Evolutionary conservation across 2,797 vertebrate genomes (phyloP).

Genomic region (Cyclura pinguis): DNA sequence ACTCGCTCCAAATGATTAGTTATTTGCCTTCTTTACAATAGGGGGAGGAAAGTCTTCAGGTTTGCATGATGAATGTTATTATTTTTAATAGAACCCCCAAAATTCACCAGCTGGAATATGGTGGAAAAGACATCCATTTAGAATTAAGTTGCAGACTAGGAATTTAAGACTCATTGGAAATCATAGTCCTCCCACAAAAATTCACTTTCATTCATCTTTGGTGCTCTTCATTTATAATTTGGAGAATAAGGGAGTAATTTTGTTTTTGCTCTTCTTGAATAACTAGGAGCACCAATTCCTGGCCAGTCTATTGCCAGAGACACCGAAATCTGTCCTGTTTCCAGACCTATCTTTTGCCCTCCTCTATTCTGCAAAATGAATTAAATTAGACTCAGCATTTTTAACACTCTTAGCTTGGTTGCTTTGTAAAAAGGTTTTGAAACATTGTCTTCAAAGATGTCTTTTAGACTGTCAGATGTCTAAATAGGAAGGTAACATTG

Average conservation of each 20-base stretch:
- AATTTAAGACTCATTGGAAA: background rate
- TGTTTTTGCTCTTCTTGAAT: background rate
- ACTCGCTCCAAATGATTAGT: background rate
- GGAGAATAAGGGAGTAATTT: background rate
- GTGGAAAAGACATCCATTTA: background rate
- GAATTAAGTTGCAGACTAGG: background rate
- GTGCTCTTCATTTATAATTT: background rate
- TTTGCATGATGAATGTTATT: background rate
- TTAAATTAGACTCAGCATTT: background rate
- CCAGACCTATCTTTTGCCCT: background rate
- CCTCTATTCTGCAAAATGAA: background rate
- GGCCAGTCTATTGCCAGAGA: background rate
- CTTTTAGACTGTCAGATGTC: slow-evolving; percentile 68
- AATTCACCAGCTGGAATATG: background rate
- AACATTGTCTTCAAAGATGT: slow-evolving; percentile 64
- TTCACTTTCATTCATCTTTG: background rate
- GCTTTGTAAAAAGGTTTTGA: slow-evolving; percentile 67
- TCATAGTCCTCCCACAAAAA: background rate
- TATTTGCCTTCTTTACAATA: background rate
- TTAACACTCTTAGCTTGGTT: slow-evolving; percentile 27
- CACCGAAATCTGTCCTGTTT: background rate
- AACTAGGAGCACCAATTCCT: background rate
- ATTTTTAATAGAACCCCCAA: background rate
- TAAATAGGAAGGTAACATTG: slow-evolving; percentile 71
- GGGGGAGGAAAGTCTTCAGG: background rate